These are phyloP conservation scores for Chironomus striatipennis DNA, from an alignment of 1,140 invertebrate species.

Conservation along the genomic window DNA sequence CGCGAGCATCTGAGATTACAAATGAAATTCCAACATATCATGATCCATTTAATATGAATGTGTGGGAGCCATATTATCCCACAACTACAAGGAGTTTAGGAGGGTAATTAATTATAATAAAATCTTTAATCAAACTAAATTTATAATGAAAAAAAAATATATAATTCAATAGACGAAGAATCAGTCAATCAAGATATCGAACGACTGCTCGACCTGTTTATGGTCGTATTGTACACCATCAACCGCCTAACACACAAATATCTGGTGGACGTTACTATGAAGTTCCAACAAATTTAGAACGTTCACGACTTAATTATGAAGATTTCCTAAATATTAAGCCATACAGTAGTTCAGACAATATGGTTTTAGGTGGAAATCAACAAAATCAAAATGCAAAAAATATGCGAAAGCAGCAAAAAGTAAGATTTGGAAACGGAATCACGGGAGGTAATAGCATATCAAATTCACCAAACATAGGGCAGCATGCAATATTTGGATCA, in stretches of 20 bases:
- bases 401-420: background rate
- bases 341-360: background rate
- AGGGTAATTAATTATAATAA: slow-evolving; percentile 36
- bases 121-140: background rate
- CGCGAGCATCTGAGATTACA: slow-evolving; percentile 72
- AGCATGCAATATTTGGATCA: slow-evolving; percentile 16
- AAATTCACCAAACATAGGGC: background rate
- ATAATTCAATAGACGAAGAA: slow-evolving; percentile 25
- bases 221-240: slow-evolving; percentile 52
- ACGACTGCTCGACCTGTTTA: slow-evolving; percentile 45
- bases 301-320: slow-evolving; percentile 27
- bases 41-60: slow-evolving; percentile 70
- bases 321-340: background rate
- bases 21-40: slow-evolving; percentile 73
- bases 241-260: slow-evolving; percentile 33
- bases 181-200: slow-evolving; percentile 19
- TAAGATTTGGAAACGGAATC: background rate
- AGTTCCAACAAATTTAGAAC: slow-evolving; percentile 32
- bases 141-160: slow-evolving; percentile 4
- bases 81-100: slow-evolving; percentile 43
- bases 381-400: background rate
- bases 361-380: background rate
- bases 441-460: slow-evolving; percentile 17
- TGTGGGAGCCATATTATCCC: slow-evolving; percentile 63
- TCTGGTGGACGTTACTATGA: slow-evolving; percentile 35